Base-by-base conservation (phyloP, 2,888 invertebrate species). In the Mythimna loreyi region DNA sequence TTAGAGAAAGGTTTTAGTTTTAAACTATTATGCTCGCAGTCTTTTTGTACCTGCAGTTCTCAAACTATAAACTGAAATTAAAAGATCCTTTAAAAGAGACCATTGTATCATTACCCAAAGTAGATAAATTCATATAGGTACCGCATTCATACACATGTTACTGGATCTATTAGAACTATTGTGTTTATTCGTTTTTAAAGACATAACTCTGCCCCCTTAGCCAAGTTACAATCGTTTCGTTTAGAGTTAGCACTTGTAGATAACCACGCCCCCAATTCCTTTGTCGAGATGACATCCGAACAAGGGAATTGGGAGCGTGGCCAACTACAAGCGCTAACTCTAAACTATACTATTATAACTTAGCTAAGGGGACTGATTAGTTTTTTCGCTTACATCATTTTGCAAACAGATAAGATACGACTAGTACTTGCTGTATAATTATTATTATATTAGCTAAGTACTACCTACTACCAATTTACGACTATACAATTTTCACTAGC, bases 361-460 rank as follows among this genome's bases (percentile, higher is more conserved):
- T n/a, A n/a, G n/a, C n/a, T n/a, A n/a, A n/a, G n/a, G n/a, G n/a
- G n/a, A 55, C 55, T 16, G 25, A 30, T 45, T 9, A 40, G n/a
- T 62, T 62, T 72, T n/a, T 23, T n/a, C 16, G n/a, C 56, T 64
- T 64, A 70, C 73, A 49, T 63, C 50, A 74, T 65, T 64, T 28
- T 21, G 36, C 56, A 70, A 55, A 62, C 40, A 53, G 72, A 47
- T 72, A 63, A n/a, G n/a, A n/a, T n/a, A n/a, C n/a, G n/a, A n/a
- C 53, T 55, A 62, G 40, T 40, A 73, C 73, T 47, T 40, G 4
- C 30, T 47, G n/a, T 21, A 73, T 70, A 65, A 23, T 64, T 33
- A 71, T 52, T 56, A 36, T 33, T 25, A 28, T 52, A 33, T 25
- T 23, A 19, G 9, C 28, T n/a, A 13, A n/a, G n/a, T n/a, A n/a